Percentiles rank a stretch among this genome's conserved stretches.
phyloP scores from a whole-genome alignment of 2,888 invertebrate species.

The Trichogramma evanescens region DNA sequence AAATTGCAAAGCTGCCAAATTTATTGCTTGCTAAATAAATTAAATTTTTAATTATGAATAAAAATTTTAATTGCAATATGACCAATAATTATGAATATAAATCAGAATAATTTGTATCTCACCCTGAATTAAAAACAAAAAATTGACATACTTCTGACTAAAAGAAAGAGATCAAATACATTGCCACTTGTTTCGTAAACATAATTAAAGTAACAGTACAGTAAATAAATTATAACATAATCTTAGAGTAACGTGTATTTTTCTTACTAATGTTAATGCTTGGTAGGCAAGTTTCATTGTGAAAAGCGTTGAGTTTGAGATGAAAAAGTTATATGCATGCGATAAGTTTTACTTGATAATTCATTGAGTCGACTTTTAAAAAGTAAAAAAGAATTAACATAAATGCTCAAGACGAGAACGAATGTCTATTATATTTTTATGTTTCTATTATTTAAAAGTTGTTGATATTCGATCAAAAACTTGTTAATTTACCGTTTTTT shows the following conservation, averaged over 20 bases:
- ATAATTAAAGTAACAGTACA: conserved; percentile 45
- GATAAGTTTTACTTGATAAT: conserved; percentile 21
- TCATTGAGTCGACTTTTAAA: conserved; percentile 22
- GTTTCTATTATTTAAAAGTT: no score
- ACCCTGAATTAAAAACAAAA: conserved; percentile 41
- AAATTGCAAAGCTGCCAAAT: conserved; percentile 42
- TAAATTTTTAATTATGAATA: conserved; percentile 29
- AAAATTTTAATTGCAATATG: conserved; percentile 34
- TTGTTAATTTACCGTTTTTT: no score
- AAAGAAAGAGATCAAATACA: conserved; percentile 67
- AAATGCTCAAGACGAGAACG: no score
- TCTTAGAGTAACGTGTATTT: conserved; percentile 31
- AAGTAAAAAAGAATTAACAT: conserved; percentile 11
- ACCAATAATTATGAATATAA: conserved; percentile 28
- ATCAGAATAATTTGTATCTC: conserved; percentile 37
- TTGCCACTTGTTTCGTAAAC: conserved; percentile 55
- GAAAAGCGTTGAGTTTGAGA: conserved; percentile 34
- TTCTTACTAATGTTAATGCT: conserved; percentile 35
- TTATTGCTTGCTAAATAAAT: conserved; percentile 28
- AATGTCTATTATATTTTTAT: no score
- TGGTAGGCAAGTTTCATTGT: conserved; percentile 39
- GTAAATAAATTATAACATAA: conserved; percentile 41
- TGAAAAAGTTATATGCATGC: conserved; percentile 8
- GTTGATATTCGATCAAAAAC: no score
- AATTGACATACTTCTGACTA: conserved; percentile 59